phyloP scores from a whole-genome alignment of 2,888 invertebrate species.

The Agapostemon virescens region DNA sequence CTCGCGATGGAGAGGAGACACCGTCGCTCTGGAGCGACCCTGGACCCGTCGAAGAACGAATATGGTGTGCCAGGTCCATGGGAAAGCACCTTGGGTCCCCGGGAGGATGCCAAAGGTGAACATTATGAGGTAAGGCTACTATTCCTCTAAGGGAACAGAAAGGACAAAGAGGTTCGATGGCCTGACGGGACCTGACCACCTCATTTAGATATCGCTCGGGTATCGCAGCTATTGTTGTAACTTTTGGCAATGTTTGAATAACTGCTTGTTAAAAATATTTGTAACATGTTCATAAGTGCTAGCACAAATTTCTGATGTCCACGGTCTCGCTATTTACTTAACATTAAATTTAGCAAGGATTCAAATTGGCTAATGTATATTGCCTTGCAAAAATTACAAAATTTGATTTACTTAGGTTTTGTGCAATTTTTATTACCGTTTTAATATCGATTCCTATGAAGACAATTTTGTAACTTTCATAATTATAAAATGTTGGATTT shows the following conservation, averaged over 20 bases:
- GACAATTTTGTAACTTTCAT: too few relatives aligned
- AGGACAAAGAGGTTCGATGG: slow-evolving; percentile 61
- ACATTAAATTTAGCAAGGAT: too few relatives aligned
- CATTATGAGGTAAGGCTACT: slow-evolving; percentile 63
- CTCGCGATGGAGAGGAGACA: slow-evolving; percentile 51
- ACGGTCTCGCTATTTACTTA: too few relatives aligned
- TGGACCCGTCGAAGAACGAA: slow-evolving; percentile 57
- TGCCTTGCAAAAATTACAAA: too few relatives aligned
- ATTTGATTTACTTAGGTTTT: too few relatives aligned
- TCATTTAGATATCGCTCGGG: slow-evolving; percentile 53
- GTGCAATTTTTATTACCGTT: too few relatives aligned
- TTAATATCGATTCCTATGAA: too few relatives aligned
- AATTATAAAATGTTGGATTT: too few relatives aligned
- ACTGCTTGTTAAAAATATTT: neutral
- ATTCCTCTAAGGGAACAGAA: slow-evolving; percentile 37
- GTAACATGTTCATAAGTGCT: neutral
- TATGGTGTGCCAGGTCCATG: slow-evolving; percentile 65
- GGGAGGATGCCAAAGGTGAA: slow-evolving; percentile 67
- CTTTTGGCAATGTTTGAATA: neutral
- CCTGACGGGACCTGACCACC: slow-evolving; percentile 53
- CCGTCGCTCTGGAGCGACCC: slow-evolving; percentile 38
- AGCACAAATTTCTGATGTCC: too few relatives aligned
- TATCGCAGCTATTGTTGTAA: slow-evolving; percentile 13
- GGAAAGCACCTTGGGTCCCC: slow-evolving; percentile 61
- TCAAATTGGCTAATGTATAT: too few relatives aligned